phyloP scores from a whole-genome alignment of 2,113 vertebrate species.

The Phalacrocorax carbo region DNA sequence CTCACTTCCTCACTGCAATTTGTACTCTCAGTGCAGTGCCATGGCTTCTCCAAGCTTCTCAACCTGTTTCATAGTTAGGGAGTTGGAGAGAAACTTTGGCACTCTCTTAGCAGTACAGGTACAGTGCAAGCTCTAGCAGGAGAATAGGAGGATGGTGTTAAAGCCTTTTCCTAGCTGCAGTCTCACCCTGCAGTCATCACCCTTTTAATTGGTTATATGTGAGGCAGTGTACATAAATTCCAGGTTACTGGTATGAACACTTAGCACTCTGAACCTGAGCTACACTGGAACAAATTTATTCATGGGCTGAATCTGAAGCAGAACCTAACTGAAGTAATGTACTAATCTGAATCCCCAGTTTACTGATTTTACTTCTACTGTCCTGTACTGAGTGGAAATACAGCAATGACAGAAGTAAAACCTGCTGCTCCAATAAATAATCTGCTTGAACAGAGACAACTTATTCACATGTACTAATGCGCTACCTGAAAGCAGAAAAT shows the following conservation, averaged over 20 bases:
- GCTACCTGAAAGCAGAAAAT: background rate
- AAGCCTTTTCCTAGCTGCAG: background rate
- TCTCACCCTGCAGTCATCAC: background rate
- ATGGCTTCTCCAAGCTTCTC: background rate
- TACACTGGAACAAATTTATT: background rate
- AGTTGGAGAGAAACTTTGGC: background rate
- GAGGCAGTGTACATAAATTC: background rate
- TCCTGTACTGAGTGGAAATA: background rate
- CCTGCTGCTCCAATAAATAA: background rate
- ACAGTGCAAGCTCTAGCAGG: background rate
- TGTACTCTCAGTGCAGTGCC: background rate
- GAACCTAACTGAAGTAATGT: background rate
- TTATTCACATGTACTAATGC: background rate
- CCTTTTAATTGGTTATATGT: background rate
- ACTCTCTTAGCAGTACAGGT: background rate
- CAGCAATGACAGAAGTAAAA: background rate
- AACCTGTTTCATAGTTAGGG: background rate
- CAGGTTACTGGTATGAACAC: background rate
- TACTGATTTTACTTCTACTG: background rate
- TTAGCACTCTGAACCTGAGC: background rate
- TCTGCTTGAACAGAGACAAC: background rate
- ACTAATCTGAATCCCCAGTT: background rate
- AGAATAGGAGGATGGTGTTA: background rate
- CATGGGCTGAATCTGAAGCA: background rate
- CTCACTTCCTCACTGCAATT: background rate